Conservation (phyloP, 2,797 vertebrate species). For the Ara ararauna region DNA sequence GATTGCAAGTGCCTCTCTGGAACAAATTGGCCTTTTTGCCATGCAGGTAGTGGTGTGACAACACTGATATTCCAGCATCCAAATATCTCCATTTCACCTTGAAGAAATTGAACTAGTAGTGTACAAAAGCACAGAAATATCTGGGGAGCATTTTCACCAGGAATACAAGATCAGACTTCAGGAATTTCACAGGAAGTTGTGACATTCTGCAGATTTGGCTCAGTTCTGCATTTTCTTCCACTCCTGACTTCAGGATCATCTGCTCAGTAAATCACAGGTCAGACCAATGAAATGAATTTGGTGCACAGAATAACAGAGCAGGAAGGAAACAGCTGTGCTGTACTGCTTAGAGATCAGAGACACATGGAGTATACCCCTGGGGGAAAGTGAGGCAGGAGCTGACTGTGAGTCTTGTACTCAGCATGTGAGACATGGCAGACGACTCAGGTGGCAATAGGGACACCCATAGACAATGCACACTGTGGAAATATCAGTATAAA, state of each 20-base stretch:
- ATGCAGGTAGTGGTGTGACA: not conserved
- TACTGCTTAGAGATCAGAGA: not conserved
- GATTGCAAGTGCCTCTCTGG: not conserved
- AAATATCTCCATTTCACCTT: not conserved
- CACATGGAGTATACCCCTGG: accelerated
- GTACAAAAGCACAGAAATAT: not conserved
- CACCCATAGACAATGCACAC: accelerated
- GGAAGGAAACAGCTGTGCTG: not conserved
- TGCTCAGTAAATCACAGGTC: not conserved
- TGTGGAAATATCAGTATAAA: not conserved
- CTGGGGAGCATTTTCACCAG: not conserved
- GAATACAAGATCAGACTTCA: not conserved
- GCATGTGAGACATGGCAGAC: not conserved
- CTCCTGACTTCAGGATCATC: not conserved
- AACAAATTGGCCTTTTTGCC: not conserved
- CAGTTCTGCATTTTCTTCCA: not conserved
- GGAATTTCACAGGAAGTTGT: not conserved
- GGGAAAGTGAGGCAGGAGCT: not conserved
- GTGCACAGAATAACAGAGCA: not conserved
- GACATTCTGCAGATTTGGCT: not conserved
- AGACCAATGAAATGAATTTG: not conserved
- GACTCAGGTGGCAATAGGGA: not conserved
- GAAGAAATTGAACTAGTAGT: not conserved
- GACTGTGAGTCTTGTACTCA: not conserved
- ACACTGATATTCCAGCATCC: not conserved